Evolutionary conservation across 2,888 invertebrate species (phyloP), one percentile per base, ranked within the genome.

Genomic region (Drosophila ezoana): DNA sequence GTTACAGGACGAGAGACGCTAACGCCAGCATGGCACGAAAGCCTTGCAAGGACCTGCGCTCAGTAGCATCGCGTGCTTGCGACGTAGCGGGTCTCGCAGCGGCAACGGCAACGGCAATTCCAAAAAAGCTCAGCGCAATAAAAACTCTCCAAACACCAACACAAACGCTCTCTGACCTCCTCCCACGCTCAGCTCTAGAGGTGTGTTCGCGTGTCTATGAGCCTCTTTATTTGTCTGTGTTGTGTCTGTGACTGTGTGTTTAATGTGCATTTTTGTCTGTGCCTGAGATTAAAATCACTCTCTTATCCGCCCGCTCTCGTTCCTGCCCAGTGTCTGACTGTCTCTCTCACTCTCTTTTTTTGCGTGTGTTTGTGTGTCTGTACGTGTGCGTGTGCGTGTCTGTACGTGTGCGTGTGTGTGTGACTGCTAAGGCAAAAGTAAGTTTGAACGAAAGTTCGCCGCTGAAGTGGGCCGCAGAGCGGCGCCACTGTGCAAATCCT

Each of bases 41-140:
- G 63, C 64, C 68, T 65, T 68, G 61, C 57, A 68, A 80, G 61
- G 89, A 72, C 81, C 72, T 83, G 79, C 76, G 84, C 81, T 88
- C 89, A 83, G 83, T 85, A 83, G 75, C 83, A 89, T 89, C 87
- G 85, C 70, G 89, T 78, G 85, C 85, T 81, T 83, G 79, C 82
- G 68, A 81, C 79, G 67, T 64, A 87, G 75, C 87, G 87, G 83
- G 73, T 83, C 84, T 80, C 62, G 53, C 57, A 70, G 65, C 79
- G 75, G 74, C 51, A 41, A 20, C 43, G 20, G 56, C 60, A 67
- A 62, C 62, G 58, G 28, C 11, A 41, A 53, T 41, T 33, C n/a
- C 52, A 45, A 40, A 70, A 70, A 86, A 80, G 64, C 76, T 57
- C 61, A 44, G 28, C 11, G 28, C 11, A 66, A 38, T 14, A 51